Evolutionary conservation across 2,888 invertebrate species (phyloP), one percentile per base, ranked within the genome.

Genomic region (Coelinius sp.): DNA sequence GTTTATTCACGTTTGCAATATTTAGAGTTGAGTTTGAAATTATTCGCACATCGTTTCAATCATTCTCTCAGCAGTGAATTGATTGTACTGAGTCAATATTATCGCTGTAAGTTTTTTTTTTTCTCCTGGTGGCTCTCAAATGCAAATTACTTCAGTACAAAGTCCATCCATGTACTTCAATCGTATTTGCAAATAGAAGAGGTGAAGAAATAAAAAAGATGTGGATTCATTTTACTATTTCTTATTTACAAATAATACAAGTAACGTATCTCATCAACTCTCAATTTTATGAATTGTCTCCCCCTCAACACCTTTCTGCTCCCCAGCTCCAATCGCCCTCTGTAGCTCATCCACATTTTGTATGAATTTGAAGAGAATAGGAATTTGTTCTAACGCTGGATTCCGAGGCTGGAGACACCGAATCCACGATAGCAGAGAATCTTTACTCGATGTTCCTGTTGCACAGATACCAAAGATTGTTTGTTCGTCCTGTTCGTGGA

Each of bases 401-500:
- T 96, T 96, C 82, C 92, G 89, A 71, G 90, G 91, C 86, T 97
- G 94, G 77, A 97, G 86, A 81, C 94, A 90, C 67, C 96, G 91
- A 82, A 97, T 92, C 97, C 95, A 98, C 0, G 97, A 96, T n/a
- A 97, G 88, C 6, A 98, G 88, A 0, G 98, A 97, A 88, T 97
- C 97, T 88, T 95, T 93, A 71, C 94, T 94, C 14, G 95, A 95
- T 8, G 95, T 94, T 65, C 98, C 98, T 71, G 98, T 97, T 25
- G 96, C 96, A 89, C 97, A 97, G 65, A 97, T 90, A 7, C 94
- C 94, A 77, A 96, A 91, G 81, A 98, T 93, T 0, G 94, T 94
- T 3, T 97, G 97, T 88, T 98, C 97, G 69, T 95, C 93, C 88
- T 98, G 97, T 85, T 97, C 96, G 85, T 99, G 98, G 0, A 97